Evolutionary conservation across 2,888 invertebrate genomes (phyloP), one percentile per base, ranked within the genome.

Genomic region (Apodemia mormo): DNA sequence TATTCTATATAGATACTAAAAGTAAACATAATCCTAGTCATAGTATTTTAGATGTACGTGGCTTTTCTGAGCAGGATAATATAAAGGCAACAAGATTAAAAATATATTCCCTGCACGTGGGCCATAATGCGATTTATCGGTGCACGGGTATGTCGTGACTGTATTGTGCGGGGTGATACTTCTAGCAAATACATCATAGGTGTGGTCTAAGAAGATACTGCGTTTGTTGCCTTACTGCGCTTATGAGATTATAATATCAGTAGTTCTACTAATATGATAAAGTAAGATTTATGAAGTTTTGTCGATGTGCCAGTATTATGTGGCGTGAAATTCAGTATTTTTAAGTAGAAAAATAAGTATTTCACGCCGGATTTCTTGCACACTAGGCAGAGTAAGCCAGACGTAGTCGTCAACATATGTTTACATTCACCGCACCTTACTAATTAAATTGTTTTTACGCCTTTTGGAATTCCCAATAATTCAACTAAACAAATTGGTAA

Each of bases 1-100:
- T 45, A 1, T 2, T 10, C 10, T 45, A 45, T 45, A 9, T 45
- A 45, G 45, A 45, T 45, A 45, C 10, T 45, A 58, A 58, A 58
- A 12, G 29, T 56, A 56, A 56, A 56, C 56, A 10, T 61, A 61
- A 61, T 61, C 30, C 30, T 61, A 61, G 30, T 61, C 30, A 61
- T 61, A 61, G 58, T 61, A 64, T 68, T 45, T 64, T 64, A 49
- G 33, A 37, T 68, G 67, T 65, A 81, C 81, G 80, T 83, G 83
- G 83, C 82, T 85, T 86, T 85, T 81, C 86, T 85, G 84, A 86
- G 85, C 83, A 79, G 85, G 86, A 86, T 89, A 87, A 88, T 89
- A 86, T 87, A 90, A 87, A 89, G 89, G 88, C 89, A 91, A 92
- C 89, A 89, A 88, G 92, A 92, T 92, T 92, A 92, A 92, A 92